Evolutionary conservation across 2,888 invertebrate genomes (phyloP), one percentile per base, ranked within the genome.

Genomic region (Caradrina kadenii): DNA sequence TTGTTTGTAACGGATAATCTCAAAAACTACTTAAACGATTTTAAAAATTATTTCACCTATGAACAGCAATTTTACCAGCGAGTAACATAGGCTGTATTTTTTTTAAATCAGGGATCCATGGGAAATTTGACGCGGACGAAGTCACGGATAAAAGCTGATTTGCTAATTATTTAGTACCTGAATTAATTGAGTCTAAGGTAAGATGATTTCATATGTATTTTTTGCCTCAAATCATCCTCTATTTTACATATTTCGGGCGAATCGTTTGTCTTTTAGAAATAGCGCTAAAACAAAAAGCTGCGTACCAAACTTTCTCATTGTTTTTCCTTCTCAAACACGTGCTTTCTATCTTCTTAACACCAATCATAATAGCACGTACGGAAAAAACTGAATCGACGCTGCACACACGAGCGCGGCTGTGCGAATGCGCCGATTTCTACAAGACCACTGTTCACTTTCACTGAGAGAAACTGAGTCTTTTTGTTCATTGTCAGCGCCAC

Each of bases 401-500:
- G 80, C 75, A 79, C 79, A 86, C 77, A 80, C 79, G 75, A 81
- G 78, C 69, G 70, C 65, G 69, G 78, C 79, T 76, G 84, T 85
- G 88, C 86, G 85, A 83, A 83, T 82, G 86, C 84, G 86, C 84
- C 88, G 92, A 92, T 92, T 92, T 92, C 92, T 92, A 92, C 89
- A 59, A 86, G 85, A 82, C 90, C 89, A 90, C 91, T 91, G 93
- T 91, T 91, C 91, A 95, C 95, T 95, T 95, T 95, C 95, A 94
- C 95, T 93, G 89, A 89, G 95, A 91, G 95, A 95, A 95, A 95
- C 94, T 89, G 91, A 84, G 84, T 91, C 91, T 94, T 94, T 94
- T 95, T 94, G 92, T 92, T 87, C 92, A 92, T 92, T 92, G 92
- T 92, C 89, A 88, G 86, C 84, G 84, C 80, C 81, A 82, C 83